A percentile compares a stretch with the other conserved stretches of the same genome.
Conservation (phyloP, 2,888 invertebrate genomes). For the Oligia strigilis region DNA sequence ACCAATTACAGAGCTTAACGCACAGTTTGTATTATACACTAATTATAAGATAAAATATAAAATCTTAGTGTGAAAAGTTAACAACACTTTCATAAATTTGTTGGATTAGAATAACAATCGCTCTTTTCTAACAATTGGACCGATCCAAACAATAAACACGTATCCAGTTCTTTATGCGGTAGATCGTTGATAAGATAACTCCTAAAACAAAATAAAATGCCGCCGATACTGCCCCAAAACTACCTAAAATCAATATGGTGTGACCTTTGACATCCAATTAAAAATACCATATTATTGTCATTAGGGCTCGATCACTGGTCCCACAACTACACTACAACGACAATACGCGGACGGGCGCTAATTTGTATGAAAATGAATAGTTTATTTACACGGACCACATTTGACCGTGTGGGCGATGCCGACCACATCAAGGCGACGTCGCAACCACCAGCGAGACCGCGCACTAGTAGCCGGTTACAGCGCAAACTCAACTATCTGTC, state of each 20-base stretch:
- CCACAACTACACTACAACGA: too few relatives aligned
- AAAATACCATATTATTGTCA: neutral
- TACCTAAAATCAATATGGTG: conserved; percentile 12
- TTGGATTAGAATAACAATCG: neutral
- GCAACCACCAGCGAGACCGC: too few relatives aligned
- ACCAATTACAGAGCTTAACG: too few relatives aligned
- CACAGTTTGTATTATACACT: too few relatives aligned
- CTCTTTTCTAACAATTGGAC: neutral
- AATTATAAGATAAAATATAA: too few relatives aligned
- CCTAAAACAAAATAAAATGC: conserved; percentile 35
- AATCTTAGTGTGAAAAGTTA: too few relatives aligned
- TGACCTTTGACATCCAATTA: conserved; percentile 48
- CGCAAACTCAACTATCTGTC: neutral
- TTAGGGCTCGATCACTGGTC: neutral
- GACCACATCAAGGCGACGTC: too few relatives aligned
- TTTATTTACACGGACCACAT: too few relatives aligned
- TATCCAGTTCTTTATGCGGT: conserved; percentile 7
- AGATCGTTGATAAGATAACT: conserved; percentile 17
- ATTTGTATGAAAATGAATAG: too few relatives aligned
- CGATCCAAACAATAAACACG: neutral
- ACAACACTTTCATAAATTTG: too few relatives aligned
- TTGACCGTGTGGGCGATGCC: too few relatives aligned
- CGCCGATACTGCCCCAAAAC: conserved; percentile 15
- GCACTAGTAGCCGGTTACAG: neutral
- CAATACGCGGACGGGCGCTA: too few relatives aligned